Percentiles rank a stretch among this genome's conserved stretches.
These are phyloP conservation scores for Gadopsis marmoratus DNA, from an alignment of 2,797 vertebrate genomes.

Conservation along the genomic window DNA sequence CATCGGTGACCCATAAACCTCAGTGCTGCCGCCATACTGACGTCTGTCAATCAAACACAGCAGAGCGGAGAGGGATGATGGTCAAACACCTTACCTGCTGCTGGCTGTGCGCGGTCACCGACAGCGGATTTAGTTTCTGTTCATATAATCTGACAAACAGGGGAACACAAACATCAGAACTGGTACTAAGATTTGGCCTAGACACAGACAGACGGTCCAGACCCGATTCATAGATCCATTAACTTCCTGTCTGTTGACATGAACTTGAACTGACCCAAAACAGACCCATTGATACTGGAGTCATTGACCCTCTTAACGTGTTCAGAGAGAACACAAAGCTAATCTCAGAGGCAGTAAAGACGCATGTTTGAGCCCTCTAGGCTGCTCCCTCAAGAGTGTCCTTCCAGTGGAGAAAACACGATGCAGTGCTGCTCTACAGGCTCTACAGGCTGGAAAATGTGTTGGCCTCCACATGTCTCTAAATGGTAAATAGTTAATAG, in stretches of 20 bases:
- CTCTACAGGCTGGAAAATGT: no score
- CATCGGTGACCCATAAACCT: constrained; percentile 56
- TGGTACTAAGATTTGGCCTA: constrained; percentile 48
- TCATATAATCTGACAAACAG: constrained; percentile 41
- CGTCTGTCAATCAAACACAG: constrained; percentile 44
- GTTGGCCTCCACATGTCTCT: no score
- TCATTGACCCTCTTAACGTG: neutral
- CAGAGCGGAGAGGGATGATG: constrained; percentile 21
- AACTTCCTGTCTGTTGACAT: constrained; percentile 44
- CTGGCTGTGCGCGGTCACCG: constrained; percentile 43
- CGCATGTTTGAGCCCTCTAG: neutral
- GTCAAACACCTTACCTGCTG: constrained; percentile 27
- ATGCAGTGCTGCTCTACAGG: no score
- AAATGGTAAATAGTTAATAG: no score
- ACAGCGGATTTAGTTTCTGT: constrained; percentile 24
- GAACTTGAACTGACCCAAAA: constrained; percentile 25
- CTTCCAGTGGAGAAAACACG: no score
- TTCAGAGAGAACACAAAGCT: neutral
- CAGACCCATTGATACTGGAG: neutral
- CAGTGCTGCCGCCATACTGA: constrained; percentile 39
- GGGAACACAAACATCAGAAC: constrained; percentile 36
- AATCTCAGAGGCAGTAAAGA: neutral
- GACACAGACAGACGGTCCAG: constrained; percentile 55
- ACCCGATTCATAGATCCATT: constrained; percentile 39
- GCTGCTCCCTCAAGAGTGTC: no score